These are phyloP conservation scores for Gasterosteus nipponicus DNA, from an alignment of 2,113 vertebrate genomes.

Conservation along the genomic window DNA sequence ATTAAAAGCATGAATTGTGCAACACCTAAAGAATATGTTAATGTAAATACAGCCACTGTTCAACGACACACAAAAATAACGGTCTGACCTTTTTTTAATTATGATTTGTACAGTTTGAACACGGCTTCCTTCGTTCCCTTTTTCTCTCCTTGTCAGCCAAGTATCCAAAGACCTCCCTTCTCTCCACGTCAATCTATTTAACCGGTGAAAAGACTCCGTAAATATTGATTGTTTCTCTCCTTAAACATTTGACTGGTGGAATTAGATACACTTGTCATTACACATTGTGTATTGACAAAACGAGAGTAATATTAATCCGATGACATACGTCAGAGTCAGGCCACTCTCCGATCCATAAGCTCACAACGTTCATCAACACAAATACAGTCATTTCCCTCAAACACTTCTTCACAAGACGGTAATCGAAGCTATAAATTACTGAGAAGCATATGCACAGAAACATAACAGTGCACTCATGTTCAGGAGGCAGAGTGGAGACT, in stretches of 20 bases:
- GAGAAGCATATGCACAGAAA: not conserved
- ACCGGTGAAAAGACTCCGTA: not conserved
- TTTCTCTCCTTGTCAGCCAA: not conserved
- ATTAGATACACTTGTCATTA: not conserved
- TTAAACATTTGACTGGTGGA: constrained; percentile 11
- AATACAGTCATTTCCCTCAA: not conserved
- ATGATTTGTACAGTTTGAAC: not conserved
- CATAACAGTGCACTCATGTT: constrained; percentile 17
- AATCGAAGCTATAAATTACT: not conserved
- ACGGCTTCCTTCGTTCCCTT: not conserved
- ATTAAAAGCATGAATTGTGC: not conserved
- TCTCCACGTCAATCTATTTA: not conserved
- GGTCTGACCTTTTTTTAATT: not conserved
- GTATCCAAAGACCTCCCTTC: not conserved
- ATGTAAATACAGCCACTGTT: not conserved
- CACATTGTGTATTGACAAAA: not conserved
- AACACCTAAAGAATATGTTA: not conserved
- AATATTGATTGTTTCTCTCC: not conserved
- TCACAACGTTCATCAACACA: not conserved
- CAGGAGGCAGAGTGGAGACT: not conserved
- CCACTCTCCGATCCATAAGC: not conserved
- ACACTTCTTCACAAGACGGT: not conserved
- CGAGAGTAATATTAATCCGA: not conserved
- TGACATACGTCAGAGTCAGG: not conserved
- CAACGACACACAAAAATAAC: not conserved